Evolutionary conservation across 2,113 vertebrate genomes (phyloP).

Genomic region (Mus musculus): DNA sequence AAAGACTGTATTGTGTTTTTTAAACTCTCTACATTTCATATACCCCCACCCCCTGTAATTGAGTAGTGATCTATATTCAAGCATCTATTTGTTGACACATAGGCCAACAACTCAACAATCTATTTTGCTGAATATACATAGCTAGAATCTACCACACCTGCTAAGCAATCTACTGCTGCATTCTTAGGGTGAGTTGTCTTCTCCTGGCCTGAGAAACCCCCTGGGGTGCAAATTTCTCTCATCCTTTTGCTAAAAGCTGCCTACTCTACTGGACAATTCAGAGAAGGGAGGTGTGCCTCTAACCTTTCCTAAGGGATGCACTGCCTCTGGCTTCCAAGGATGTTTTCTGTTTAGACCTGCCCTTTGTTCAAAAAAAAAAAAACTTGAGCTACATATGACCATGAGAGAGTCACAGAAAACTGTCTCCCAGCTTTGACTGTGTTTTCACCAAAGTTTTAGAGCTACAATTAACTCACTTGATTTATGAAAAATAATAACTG

Average conservation of each 20-base stretch:
- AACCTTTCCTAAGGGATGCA: not conserved
- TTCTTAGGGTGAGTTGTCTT: not conserved
- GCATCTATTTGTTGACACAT: not conserved
- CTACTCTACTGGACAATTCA: not conserved
- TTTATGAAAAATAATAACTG: not conserved
- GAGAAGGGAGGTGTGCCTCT: not conserved
- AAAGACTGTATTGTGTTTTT: not conserved
- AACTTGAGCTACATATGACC: not conserved
- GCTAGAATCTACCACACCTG: not conserved
- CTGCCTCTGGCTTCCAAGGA: not conserved
- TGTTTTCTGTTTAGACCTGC: not conserved
- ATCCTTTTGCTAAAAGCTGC: not conserved
- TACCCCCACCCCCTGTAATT: not conserved
- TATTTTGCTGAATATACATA: not conserved
- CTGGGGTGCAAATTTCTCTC: not conserved
- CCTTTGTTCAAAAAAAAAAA: constrained; percentile 17
- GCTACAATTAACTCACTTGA: not conserved
- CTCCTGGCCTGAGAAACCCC: not conserved
- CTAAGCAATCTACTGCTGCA: not conserved
- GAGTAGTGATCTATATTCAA: not conserved
- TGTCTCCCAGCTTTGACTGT: not conserved
- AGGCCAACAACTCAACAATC: not conserved
- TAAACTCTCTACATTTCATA: not conserved
- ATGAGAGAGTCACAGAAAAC: not conserved
- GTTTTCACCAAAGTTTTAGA: constrained; percentile 40